Evolutionary conservation across 2,797 vertebrate genomes (phyloP).

Genomic region (Acestrorhynchus altus): DNA sequence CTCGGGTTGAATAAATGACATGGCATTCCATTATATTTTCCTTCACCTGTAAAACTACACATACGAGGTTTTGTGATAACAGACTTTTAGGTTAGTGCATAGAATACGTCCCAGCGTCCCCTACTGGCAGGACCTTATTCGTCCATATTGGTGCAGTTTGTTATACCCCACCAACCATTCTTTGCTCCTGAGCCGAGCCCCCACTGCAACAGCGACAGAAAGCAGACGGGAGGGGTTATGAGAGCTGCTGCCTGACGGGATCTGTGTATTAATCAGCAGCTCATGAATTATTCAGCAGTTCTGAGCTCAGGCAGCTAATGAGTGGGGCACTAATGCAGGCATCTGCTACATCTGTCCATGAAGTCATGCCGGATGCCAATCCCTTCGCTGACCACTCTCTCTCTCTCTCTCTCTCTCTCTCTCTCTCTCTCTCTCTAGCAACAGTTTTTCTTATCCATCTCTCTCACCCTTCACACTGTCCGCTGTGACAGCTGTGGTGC

Average conservation of each 20-base stretch:
- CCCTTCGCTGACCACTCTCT: not conserved
- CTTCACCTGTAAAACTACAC: too few relatives aligned
- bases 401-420: not conserved
- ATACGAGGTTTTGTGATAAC: too few relatives aligned
- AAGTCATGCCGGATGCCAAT: not conserved
- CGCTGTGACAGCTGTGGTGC: not conserved
- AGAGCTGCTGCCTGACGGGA: not conserved
- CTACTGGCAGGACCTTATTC: not conserved
- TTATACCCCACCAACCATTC: not conserved
- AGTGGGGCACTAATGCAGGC: not conserved
- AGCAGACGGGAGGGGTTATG: conserved; percentile 3
- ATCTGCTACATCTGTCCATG: not conserved
- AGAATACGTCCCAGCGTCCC: not conserved
- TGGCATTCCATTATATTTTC: too few relatives aligned
- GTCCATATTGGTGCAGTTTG: not conserved
- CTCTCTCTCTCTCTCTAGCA: not conserved
- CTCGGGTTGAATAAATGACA: too few relatives aligned
- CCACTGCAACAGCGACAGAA: not conserved
- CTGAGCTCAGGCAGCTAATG: not conserved
- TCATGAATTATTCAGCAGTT: conserved; percentile 4
- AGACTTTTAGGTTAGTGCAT: too few relatives aligned
- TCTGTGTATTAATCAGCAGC: conserved; percentile 3
- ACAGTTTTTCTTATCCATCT: not conserved
- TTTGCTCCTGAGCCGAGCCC: not conserved
- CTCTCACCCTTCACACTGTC: not conserved